phyloP scores from a whole-genome alignment of 2,888 invertebrate genomes.

The Hypomecis atomaria region DNA sequence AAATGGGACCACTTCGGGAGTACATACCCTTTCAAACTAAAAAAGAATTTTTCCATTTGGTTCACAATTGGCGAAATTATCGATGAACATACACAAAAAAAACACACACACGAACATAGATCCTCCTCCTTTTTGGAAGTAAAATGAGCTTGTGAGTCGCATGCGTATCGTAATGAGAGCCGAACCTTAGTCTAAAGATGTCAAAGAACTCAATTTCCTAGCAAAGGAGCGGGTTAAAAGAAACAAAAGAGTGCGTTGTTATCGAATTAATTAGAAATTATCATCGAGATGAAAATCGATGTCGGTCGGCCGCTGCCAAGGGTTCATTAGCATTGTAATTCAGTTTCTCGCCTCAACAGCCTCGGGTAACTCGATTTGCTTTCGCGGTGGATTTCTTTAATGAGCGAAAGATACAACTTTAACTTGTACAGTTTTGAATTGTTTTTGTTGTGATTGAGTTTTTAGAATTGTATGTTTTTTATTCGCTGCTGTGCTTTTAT shows the following conservation, averaged over 20 bases:
- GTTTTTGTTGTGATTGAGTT: conserved; percentile 39
- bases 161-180: no score
- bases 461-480: conserved; percentile 24
- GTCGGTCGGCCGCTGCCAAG: conserved; percentile 48
- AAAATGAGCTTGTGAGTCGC: no score
- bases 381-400: conserved; percentile 53
- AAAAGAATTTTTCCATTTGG: no score
- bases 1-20: no score
- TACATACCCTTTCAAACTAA: no score
- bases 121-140: no score
- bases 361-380: conserved; percentile 61
- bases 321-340: conserved; percentile 70
- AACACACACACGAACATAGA: no score
- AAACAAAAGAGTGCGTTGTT: background rate
- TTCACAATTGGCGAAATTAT: no score
- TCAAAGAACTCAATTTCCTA: background rate
- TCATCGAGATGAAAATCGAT: conserved; percentile 56
- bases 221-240: background rate
- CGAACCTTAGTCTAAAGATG: no score
- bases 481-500: background rate
- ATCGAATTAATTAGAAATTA: conserved; percentile 46
- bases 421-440: conserved; percentile 40
- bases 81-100: no score
- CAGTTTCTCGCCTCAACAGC: conserved; percentile 57
- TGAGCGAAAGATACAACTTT: conserved; percentile 46